These are phyloP conservation scores for Eulemur rubriventer DNA, from an alignment of 2,797 vertebrate species.

Conservation along the genomic window DNA sequence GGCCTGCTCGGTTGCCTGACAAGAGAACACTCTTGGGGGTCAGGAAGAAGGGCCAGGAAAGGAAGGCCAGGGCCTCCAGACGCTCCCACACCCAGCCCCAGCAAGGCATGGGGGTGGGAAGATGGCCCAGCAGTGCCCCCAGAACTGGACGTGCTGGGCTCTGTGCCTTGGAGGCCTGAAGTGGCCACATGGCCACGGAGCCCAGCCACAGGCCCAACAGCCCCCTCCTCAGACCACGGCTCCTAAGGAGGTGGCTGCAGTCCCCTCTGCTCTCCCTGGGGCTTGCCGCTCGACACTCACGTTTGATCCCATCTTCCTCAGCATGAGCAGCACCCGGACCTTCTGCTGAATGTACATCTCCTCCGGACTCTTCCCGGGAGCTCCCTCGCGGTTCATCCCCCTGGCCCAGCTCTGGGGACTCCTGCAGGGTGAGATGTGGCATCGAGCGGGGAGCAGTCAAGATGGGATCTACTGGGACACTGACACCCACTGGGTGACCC, in stretches of 20 bases:
- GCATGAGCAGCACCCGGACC: conserved; percentile 99
- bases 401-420: conserved; percentile 89
- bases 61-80: background rate
- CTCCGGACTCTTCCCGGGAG: conserved; percentile 98
- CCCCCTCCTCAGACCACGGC: background rate
- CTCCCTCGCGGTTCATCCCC: conserved; percentile 99
- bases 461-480: background rate
- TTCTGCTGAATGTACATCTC: conserved; percentile 99
- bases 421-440: conserved; percentile 50
- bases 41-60: background rate
- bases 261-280: background rate
- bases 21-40: background rate
- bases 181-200: background rate
- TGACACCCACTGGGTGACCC: background rate
- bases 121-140: background rate
- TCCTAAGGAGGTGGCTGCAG: background rate
- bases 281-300: conserved; percentile 85
- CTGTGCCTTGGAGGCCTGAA: background rate
- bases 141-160: background rate
- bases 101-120: background rate
- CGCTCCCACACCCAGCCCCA: background rate
- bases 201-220: background rate
- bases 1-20: background rate
- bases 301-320: conserved; percentile 99
- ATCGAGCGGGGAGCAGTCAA: background rate